Percentiles rank a stretch among this genome's conserved stretches.
Evolutionary conservation across 2,113 vertebrate genomes (phyloP).

Genomic region (Silurus asotus): DNA sequence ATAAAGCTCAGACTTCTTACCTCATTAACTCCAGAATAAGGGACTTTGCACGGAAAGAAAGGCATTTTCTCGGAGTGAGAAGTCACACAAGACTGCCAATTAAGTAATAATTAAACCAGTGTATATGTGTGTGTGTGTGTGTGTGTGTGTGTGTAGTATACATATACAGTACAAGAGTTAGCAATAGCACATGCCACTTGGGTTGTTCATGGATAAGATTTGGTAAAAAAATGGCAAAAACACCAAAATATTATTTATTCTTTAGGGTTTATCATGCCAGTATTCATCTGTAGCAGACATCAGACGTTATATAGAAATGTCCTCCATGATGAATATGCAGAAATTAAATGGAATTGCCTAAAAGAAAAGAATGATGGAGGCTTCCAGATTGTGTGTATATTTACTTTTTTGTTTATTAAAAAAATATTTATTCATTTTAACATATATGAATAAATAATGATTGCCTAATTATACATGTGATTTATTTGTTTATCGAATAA

Average conservation of each 20-base stretch:
- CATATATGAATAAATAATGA: no score
- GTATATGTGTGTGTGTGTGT: no score
- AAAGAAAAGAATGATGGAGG: no score
- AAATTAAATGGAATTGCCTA: background rate
- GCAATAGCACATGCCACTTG: background rate
- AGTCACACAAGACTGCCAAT: background rate
- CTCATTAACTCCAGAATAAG: background rate
- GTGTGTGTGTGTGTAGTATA: no score
- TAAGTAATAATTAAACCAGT: background rate
- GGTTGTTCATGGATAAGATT: background rate
- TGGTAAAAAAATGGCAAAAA: background rate
- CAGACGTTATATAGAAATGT: background rate
- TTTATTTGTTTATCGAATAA: no score
- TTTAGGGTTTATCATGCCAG: background rate
- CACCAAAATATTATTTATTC: background rate
- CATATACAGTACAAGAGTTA: background rate
- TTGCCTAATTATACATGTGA: no score
- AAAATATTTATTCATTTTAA: no score
- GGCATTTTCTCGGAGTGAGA: background rate
- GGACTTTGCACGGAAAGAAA: constrained; percentile 5
- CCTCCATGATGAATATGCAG: background rate
- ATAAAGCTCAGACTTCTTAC: constrained; percentile 1
- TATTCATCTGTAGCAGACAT: no score
- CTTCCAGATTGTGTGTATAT: no score
- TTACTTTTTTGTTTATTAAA: no score